Conservation (phyloP, 2,113 vertebrate genomes). For the Ciconia boyciana region DNA sequence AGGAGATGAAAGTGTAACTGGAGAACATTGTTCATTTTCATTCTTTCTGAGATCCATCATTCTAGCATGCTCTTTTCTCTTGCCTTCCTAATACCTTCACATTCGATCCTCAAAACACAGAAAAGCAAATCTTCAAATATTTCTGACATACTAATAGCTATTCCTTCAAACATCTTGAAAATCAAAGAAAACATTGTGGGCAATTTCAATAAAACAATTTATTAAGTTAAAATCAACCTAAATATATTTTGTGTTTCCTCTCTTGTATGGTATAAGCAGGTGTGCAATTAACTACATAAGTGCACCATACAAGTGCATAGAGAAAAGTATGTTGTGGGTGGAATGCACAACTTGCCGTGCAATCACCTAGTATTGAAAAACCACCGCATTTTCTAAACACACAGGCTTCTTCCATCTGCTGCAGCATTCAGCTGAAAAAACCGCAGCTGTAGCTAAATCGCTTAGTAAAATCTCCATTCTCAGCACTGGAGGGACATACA, state of each 20-base stretch:
- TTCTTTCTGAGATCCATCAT: constrained; percentile 36
- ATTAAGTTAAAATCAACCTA: not conserved
- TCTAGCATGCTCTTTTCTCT: not conserved
- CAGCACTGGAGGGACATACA: not conserved
- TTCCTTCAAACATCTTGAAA: constrained; percentile 6
- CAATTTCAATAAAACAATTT: not conserved
- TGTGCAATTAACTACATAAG: constrained; percentile 18
- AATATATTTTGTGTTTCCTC: not conserved
- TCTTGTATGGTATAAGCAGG: not conserved
- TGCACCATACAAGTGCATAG: not conserved
- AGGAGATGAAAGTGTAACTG: constrained; percentile 32
- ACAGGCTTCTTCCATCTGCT: constrained; percentile 19
- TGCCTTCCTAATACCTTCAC: not conserved
- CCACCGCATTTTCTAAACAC: not conserved
- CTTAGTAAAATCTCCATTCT: constrained; percentile 8
- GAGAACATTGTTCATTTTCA: constrained; percentile 26
- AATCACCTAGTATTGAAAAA: constrained; percentile 63
- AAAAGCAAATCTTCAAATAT: not conserved
- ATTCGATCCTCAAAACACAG: not conserved
- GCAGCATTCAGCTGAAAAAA: constrained; percentile 37
- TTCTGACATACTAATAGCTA: not conserved
- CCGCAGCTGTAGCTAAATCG: constrained; percentile 50
- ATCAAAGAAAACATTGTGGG: not conserved
- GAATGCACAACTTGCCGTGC: constrained; percentile 3
- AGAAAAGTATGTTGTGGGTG: constrained; percentile 8